Evolutionary conservation across 2,888 invertebrate species (phyloP).

Genomic region (Dasypogon diadema): DNA sequence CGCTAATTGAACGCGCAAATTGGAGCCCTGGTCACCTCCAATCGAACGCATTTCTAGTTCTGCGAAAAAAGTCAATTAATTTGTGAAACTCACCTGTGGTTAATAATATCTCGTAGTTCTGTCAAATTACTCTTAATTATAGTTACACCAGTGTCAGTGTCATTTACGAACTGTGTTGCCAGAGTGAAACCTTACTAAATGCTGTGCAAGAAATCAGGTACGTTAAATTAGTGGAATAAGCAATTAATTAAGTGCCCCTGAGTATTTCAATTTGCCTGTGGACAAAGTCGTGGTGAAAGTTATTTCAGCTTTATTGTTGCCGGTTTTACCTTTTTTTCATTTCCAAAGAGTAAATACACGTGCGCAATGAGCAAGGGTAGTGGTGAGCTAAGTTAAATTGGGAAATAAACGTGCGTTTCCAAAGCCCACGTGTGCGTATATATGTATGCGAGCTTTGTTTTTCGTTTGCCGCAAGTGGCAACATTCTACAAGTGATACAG

Average conservation of each 20-base stretch:
- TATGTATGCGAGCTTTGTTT: slow-evolving; percentile 41
- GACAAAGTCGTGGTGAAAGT: not conserved
- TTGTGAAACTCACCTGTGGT: slow-evolving; percentile 25
- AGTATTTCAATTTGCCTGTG: not conserved
- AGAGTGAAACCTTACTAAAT: slow-evolving; percentile 17
- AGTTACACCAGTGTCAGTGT: not conserved
- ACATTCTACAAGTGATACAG: slow-evolving; percentile 42
- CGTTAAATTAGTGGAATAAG: slow-evolving; percentile 14
- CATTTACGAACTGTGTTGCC: not conserved
- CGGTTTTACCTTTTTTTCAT: slow-evolving; percentile 16
- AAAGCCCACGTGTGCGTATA: slow-evolving; percentile 47
- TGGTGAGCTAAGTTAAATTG: slow-evolving; percentile 43
- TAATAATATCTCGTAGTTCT: not conserved
- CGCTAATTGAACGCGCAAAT: slow-evolving; percentile 3
- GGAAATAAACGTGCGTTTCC: slow-evolving; percentile 46
- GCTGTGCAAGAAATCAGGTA: slow-evolving; percentile 34
- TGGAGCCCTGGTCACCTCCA: not conserved
- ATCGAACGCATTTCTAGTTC: not conserved
- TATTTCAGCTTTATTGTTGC: slow-evolving; percentile 30
- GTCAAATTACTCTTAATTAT: not conserved
- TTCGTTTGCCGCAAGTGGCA: slow-evolving; percentile 18
- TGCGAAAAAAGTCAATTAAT: slow-evolving; percentile 23
- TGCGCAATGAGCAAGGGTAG: slow-evolving; percentile 40
- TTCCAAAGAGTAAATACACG: slow-evolving; percentile 38
- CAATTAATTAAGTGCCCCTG: slow-evolving; percentile 5